Evolutionary conservation across 2,888 invertebrate genomes (phyloP), one percentile per base, ranked within the genome.

Genomic region (Napeogenes sylphis): DNA sequence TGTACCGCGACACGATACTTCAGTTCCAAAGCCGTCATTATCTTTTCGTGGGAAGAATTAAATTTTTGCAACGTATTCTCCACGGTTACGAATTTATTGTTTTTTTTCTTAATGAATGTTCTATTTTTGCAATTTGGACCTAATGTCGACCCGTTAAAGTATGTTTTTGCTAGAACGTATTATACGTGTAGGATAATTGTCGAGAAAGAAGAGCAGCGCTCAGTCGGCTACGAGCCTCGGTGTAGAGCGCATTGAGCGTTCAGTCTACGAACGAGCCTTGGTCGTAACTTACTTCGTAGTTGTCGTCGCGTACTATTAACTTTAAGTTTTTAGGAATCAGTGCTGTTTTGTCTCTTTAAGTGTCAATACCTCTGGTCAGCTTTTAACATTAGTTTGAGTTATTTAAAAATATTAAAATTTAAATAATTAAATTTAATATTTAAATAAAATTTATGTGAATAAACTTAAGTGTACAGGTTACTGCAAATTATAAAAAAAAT

Each of bases 21-120:
- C 80, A 82, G 82, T 84, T 83, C 80, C 80, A 87, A 90, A 88
- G 78, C 80, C 82, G 84, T 88, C 89, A 90, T 89, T 88, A 88
- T 86, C 84, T 80, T 86, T 79, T 75, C 73, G 83, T 74, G 81
- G 75, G 81, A 87, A 86, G 86, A 87, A 87, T 88, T 85, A 84
- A 79, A 89, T 83, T 87, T 84, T 87, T 80, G 76, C 82, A 80
- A 80, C 82, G 78, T 79, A 77, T 78, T 81, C 76, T 80, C 71
- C 66, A 75, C 78, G 77, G 21, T 81, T 80, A 76, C 78, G 76
- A 77, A 75, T 79, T 75, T 74, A 73, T 75, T 71, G 71, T 71
- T 68, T 66, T 70, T 68, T 58, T 30, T 66, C 59, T 66, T 54
- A 58, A n/a, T 30, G 8, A 8, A n/a, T n/a, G 3, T 47, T 63